A percentile compares a stretch with the other conserved stretches of the same genome.
Conservation (phyloP, 1,140 invertebrate species). For the Papilio xuthus region DNA sequence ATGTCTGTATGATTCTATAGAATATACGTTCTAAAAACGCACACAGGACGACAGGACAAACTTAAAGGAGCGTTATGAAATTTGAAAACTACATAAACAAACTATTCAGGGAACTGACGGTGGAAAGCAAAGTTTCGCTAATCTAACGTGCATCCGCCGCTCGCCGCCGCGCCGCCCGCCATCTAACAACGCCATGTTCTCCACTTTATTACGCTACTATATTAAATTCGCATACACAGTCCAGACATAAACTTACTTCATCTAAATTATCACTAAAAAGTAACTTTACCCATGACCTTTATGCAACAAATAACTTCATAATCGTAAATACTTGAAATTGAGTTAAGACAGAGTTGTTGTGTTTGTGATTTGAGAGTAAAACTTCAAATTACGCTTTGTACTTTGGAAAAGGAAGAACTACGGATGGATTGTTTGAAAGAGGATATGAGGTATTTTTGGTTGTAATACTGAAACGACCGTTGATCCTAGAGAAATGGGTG, state of each 20-base stretch:
- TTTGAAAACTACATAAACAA: slow-evolving; percentile 24
- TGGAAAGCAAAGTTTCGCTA: slow-evolving; percentile 13
- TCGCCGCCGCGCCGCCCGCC: neutral
- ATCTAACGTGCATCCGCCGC: neutral
- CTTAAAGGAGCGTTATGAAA: slow-evolving; percentile 22
- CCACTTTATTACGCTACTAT: slow-evolving; percentile 14
- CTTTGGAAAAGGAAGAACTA: neutral
- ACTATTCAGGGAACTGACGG: slow-evolving; percentile 18
- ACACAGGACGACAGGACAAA: neutral
- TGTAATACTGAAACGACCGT: no score
- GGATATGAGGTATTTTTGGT: neutral
- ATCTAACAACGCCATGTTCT: neutral
- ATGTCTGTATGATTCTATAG: no score
- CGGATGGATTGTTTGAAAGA: neutral
- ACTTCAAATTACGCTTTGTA: neutral
- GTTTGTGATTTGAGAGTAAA: neutral
- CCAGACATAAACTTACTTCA: neutral
- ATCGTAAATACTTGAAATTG: no score
- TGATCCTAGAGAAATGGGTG: no score
- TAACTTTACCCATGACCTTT: neutral
- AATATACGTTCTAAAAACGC: neutral
- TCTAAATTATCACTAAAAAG: slow-evolving; percentile 5
- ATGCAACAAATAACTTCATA: neutral
- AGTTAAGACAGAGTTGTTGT: neutral
- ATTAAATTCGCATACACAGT: slow-evolving; percentile 10